Evolutionary conservation across 2,888 invertebrate species (phyloP).

Genomic region (Crepidodera aurea): DNA sequence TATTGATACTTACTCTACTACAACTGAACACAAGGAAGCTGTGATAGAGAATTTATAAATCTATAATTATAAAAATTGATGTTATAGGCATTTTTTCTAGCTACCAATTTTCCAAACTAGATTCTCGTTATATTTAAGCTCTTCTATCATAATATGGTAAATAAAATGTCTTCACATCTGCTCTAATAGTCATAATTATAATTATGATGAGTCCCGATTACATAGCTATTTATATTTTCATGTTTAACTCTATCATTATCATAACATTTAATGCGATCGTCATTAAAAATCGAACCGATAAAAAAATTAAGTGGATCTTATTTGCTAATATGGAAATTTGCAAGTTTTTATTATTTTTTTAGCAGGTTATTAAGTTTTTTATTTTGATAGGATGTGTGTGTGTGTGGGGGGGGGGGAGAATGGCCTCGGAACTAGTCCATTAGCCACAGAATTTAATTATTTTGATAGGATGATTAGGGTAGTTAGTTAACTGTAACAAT

Average conservation of each 20-base stretch:
- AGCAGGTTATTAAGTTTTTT: too few species aligned
- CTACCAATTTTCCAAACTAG: constrained; percentile 3
- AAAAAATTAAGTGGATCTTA: neutral
- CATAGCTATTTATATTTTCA: constrained; percentile 3
- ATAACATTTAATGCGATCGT: constrained; percentile 4
- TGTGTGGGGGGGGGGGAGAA: too few species aligned
- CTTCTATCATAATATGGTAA: constrained; percentile 4
- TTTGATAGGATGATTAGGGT: too few species aligned
- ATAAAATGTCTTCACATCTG: constrained; percentile 5
- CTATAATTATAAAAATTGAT: too few species aligned
- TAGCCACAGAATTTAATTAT: too few species aligned
- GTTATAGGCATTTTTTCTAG: too few species aligned
- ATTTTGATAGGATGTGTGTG: too few species aligned
- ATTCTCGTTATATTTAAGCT: neutral
- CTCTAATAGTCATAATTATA: neutral
- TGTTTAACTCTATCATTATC: constrained; percentile 9
- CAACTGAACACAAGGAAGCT: too few species aligned
- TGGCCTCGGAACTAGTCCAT: too few species aligned
- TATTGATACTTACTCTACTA: too few species aligned
- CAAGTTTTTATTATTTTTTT: neutral
- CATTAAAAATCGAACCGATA: neutral
- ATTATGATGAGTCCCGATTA: constrained; percentile 6
- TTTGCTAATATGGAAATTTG: neutral
- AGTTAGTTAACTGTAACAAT: too few species aligned
- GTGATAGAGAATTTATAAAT: too few species aligned